phyloP scores from a whole-genome alignment of 2,113 vertebrate genomes.

The Delphinapterus leucas region DNA sequence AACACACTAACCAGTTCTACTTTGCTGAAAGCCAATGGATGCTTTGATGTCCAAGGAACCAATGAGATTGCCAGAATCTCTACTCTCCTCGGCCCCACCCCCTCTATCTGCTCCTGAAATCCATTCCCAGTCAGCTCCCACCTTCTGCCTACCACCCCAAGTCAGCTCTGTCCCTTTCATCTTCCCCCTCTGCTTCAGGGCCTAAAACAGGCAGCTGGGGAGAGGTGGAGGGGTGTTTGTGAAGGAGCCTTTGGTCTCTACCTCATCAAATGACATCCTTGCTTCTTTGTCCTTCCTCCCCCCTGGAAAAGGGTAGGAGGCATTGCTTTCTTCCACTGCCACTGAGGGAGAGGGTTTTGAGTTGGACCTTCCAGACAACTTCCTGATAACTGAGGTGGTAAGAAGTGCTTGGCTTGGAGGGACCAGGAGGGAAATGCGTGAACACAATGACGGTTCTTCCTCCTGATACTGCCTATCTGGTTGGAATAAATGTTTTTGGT shows the following conservation, averaged over 20 bases:
- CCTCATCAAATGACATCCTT: conserved; percentile 57
- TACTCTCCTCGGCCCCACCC: neutral
- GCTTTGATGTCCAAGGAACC: conserved; percentile 49
- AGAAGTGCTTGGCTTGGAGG: neutral
- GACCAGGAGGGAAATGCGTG: neutral
- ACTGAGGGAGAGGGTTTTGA: neutral
- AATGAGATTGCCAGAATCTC: neutral
- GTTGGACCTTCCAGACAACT: neutral
- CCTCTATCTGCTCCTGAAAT: conserved; percentile 57
- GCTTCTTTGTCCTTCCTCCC: conserved; percentile 1
- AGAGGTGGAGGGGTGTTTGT: conserved; percentile 20
- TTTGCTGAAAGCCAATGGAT: neutral
- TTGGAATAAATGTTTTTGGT: neutral
- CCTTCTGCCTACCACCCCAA: neutral
- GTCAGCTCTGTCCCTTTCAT: conserved; percentile 61
- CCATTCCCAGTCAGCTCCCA: conserved; percentile 30
- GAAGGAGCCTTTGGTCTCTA: conserved; percentile 4
- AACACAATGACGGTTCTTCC: neutral
- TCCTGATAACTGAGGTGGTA: neutral
- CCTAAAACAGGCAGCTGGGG: neutral
- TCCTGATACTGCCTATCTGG: neutral
- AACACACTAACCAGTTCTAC: neutral
- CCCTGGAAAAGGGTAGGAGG: conserved; percentile 28
- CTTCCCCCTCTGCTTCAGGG: conserved; percentile 50
- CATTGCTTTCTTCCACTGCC: neutral